Base-by-base conservation (phyloP, 2,888 invertebrate genomes). In the Tolmerus cingulatus region DNA sequence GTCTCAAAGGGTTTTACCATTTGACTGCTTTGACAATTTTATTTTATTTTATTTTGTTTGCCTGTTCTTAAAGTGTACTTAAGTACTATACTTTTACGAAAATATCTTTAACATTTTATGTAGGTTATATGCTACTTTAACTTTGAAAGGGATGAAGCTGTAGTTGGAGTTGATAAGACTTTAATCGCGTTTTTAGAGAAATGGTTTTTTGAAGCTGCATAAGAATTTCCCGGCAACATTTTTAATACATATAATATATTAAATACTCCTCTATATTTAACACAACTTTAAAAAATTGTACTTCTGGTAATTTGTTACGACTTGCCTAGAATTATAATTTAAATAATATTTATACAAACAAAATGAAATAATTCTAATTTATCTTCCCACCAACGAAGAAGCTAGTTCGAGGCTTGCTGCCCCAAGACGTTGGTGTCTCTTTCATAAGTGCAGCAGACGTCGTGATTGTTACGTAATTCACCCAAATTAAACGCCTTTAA, bases 401-500 rank as follows among this genome's bases (percentile, higher is more conserved):
- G 92, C 95, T 96, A 97, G 92, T 97, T 97, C 90, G 96, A 96
- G 0, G 97, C 95, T 92, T 97, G 97, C 91, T 97, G 97, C 66
- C 97, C 94, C 37, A 97, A 93, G 4, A 97, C 96, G 91, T 92
- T 97, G 97, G 91, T 97, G 97, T 66, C 97, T 4, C 97, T 97
- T 93, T 97, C 97, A 90, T 97, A 97, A 0, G 96, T 97, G 90
- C 95, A 95, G 91, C 96, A 96, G 5, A 97, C 96, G 91, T 97
- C 97, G 90, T 96, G 95, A 90, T 96, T 95, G 90, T 95, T 95
- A 84, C 96, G 93, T 23, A 97, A 90, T 76, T 95, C 95, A 37
- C 96, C 96, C 88, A 97, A 92, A 55, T 96, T 95, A 66, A 96
- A 92, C 51, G 94, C 95, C 93, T 95, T 95, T 2, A 97, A 92